Evolutionary conservation across 1,140 invertebrate species (phyloP).

Genomic region (Drosophila kikkawai): DNA sequence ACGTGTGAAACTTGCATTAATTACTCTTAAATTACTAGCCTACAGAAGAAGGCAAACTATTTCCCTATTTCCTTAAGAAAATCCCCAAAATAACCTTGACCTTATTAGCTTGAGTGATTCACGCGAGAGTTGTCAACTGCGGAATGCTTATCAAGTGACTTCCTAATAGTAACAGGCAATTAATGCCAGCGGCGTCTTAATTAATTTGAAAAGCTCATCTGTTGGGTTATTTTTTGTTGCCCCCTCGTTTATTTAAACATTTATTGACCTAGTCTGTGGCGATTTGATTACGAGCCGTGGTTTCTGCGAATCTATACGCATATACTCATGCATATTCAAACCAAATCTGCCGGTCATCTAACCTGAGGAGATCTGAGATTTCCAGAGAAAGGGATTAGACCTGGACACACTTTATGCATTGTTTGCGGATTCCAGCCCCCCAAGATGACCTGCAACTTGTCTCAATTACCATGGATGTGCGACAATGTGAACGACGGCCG

Average conservation of each 20-base stretch:
- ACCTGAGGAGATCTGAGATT: slow-evolving; percentile 3
- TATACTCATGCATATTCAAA: slow-evolving; percentile 38
- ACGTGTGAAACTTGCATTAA: slow-evolving; percentile 32
- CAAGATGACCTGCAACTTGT: slow-evolving; percentile 37
- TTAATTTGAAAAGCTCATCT: slow-evolving; percentile 23
- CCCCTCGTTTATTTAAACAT: slow-evolving; percentile 25
- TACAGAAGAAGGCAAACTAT: slow-evolving; percentile 10
- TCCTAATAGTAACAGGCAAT: slow-evolving; percentile 46
- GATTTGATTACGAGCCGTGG: slow-evolving; percentile 27
- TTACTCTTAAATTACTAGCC: background rate
- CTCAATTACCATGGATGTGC: slow-evolving; percentile 40
- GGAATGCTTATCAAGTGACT: slow-evolving; percentile 44
- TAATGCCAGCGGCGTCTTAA: slow-evolving; percentile 43
- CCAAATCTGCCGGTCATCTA: slow-evolving; percentile 30
- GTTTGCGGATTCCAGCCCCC: background rate
- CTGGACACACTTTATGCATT: background rate
- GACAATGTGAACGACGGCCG: slow-evolving; percentile 48
- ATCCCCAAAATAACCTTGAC: slow-evolving; percentile 33
- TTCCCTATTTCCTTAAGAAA: slow-evolving; percentile 31
- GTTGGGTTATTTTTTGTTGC: slow-evolving; percentile 15
- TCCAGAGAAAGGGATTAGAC: slow-evolving; percentile 1
- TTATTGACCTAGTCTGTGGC: slow-evolving; percentile 47
- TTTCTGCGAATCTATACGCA: background rate
- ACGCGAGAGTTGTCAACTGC: slow-evolving; percentile 39
- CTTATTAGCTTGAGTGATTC: slow-evolving; percentile 22